phyloP scores from a whole-genome alignment of 2,797 vertebrate genomes.

The Cynodonichthys magdalenae region DNA sequence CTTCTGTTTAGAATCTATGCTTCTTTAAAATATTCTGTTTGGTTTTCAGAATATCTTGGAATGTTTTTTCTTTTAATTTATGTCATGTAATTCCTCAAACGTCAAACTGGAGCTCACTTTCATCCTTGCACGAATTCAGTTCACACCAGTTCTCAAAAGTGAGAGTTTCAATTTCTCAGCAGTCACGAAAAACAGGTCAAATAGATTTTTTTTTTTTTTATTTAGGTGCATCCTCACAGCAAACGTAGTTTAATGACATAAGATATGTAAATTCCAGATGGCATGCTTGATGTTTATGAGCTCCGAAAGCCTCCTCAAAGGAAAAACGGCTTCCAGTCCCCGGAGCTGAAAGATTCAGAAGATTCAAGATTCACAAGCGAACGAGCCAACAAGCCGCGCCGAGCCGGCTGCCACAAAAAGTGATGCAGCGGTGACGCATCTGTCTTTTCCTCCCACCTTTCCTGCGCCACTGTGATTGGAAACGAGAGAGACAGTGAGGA shows the following conservation, averaged over 20 bases:
- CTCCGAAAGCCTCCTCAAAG: constrained; percentile 44
- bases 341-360: constrained; percentile 54
- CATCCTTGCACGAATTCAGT: constrained; percentile 10
- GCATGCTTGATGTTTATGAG: constrained; percentile 50
- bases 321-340: constrained; percentile 37
- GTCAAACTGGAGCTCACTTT: background rate
- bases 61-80: background rate
- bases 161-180: constrained; percentile 21
- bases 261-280: constrained; percentile 40
- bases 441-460: constrained; percentile 30
- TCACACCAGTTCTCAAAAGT: constrained; percentile 27
- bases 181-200: constrained; percentile 28
- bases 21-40: background rate
- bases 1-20: no score
- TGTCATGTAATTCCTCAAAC: constrained; percentile 1
- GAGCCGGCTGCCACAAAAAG: constrained; percentile 36
- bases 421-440: constrained; percentile 46
- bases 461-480: constrained; percentile 31
- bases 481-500: constrained; percentile 19
- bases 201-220: constrained; percentile 32
- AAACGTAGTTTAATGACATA: constrained; percentile 40
- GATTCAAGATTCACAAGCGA: constrained; percentile 43
- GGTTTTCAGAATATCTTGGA: background rate
- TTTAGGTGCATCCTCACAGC: constrained; percentile 19
- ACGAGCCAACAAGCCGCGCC: constrained; percentile 35